Evolutionary conservation across 2,888 invertebrate genomes (phyloP).

Genomic region (Drosophila emarginata): DNA sequence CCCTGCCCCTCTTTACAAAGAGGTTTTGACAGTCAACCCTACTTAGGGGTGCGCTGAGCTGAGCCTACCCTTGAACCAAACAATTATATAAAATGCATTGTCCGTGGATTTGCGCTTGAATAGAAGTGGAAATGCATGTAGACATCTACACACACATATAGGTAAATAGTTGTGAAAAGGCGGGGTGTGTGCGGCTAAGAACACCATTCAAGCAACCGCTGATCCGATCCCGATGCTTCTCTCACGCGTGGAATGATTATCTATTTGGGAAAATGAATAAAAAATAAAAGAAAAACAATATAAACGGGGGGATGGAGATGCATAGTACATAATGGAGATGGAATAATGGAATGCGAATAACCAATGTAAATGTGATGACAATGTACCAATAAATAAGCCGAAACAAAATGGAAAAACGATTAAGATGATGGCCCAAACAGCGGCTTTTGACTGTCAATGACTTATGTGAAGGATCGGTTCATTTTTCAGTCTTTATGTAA

Average conservation of each 20-base stretch:
- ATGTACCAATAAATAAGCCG: not conserved
- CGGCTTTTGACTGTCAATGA: constrained; percentile 5
- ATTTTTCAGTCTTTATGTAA: not conserved
- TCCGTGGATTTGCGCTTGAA: constrained; percentile 46
- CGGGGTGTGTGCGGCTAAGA: constrained; percentile 22
- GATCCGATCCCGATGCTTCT: constrained; percentile 13
- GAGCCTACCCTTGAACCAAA: constrained; percentile 51
- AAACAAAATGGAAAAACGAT: constrained; percentile 3
- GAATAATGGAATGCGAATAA: constrained; percentile 1
- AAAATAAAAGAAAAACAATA: constrained; percentile 5
- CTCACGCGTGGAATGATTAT: constrained; percentile 16
- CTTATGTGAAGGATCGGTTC: not conserved
- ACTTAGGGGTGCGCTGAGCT: constrained; percentile 56
- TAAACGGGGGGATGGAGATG: not conserved
- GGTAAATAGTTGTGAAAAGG: constrained; percentile 26
- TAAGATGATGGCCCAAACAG: not conserved
- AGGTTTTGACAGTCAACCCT: constrained; percentile 48
- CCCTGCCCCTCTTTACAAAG: constrained; percentile 15
- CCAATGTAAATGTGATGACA: not conserved
- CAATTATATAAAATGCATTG: constrained; percentile 62
- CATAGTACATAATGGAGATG: not conserved
- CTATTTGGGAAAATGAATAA: not conserved
- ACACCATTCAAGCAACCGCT: constrained; percentile 9
- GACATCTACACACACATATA: constrained; percentile 3
- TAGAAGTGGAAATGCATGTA: constrained; percentile 41